These are phyloP conservation scores for Cheilosia vulpina DNA, from an alignment of 2,888 invertebrate species.

Conservation along the genomic window DNA sequence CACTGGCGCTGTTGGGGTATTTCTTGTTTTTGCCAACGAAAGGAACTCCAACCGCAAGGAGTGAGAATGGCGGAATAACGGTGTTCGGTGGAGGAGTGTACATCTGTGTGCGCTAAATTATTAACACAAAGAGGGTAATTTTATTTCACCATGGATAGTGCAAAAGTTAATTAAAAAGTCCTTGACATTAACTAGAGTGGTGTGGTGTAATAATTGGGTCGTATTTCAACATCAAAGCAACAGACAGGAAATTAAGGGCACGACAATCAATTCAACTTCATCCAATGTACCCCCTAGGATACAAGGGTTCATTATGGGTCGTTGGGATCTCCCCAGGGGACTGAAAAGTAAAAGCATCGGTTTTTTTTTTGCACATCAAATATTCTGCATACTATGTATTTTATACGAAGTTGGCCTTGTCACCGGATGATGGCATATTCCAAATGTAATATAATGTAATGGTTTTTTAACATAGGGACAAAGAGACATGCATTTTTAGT, in stretches of 20 bases:
- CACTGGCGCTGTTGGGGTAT: background rate
- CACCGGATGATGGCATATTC: no score
- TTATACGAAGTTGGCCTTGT: no score
- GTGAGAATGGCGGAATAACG: background rate
- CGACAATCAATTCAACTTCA: background rate
- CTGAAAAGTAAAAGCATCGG: no score
- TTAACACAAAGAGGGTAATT: conserved; percentile 27
- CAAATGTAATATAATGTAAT: no score
- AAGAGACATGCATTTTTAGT: no score
- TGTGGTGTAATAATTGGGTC: conserved; percentile 40
- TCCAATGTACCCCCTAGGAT: background rate
- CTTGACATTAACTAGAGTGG: conserved; percentile 25
- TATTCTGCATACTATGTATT: no score
- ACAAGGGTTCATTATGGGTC: conserved; percentile 4
- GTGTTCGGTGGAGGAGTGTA: background rate
- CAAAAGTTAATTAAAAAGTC: conserved; percentile 36
- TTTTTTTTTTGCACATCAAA: no score
- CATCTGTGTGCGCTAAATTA: conserved; percentile 34
- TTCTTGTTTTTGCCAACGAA: background rate
- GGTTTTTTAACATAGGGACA: no score
- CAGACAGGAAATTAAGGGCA: conserved; percentile 12
- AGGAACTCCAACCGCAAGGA: background rate
- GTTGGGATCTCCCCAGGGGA: background rate
- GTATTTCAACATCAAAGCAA: conserved; percentile 16
- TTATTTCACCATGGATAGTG: conserved; percentile 14